Conservation (phyloP, 1,140 invertebrate genomes). For the Atopsyche davidsoni region DNA sequence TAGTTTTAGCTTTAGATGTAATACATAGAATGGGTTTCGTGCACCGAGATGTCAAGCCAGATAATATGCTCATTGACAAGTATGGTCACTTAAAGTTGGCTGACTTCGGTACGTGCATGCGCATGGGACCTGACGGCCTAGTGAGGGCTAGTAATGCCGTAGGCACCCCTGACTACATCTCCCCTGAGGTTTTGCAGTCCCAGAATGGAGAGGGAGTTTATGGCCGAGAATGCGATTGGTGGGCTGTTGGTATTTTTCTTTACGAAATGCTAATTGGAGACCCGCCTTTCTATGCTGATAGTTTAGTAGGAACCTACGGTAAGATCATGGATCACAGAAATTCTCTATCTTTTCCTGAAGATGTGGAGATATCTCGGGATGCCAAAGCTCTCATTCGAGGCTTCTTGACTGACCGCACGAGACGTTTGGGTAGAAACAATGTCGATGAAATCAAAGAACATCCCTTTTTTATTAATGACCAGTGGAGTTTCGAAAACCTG, state of each 20-base stretch:
- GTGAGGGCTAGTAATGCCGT: conserved; percentile 96
- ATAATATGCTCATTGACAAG: conserved; percentile 94
- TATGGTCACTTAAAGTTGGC: conserved; percentile 95
- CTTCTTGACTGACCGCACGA: conserved; percentile 88
- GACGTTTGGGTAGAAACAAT: conserved; percentile 87
- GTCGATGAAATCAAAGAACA: conserved; percentile 94
- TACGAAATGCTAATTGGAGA: conserved; percentile 99
- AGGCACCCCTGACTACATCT: conserved; percentile 98
- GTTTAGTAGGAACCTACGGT: conserved; percentile 94
- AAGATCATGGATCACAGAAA: conserved; percentile 99
- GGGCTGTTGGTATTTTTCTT: conserved; percentile 97
- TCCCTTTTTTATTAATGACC: conserved; percentile 92
- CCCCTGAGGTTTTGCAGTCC: conserved; percentile 95
- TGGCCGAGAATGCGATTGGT: conserved; percentile 98
- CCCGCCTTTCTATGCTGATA: conserved; percentile 98
- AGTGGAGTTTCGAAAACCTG: conserved; percentile 97
- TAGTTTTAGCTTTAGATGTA: conserved; percentile 94
- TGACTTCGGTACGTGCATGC: conserved; percentile 99
- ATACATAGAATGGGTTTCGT: conserved; percentile 99
- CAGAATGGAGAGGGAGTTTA: conserved; percentile 95
- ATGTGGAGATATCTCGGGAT: conserved; percentile 85
- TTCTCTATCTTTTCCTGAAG: conserved; percentile 89
- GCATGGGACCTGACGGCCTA: conserved; percentile 92
- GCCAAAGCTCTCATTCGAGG: conserved; percentile 91
- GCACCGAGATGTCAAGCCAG: conserved; percentile 97